Base-by-base conservation (phyloP, 2,797 vertebrate species). In the Gastrophryne carolinensis region DNA sequence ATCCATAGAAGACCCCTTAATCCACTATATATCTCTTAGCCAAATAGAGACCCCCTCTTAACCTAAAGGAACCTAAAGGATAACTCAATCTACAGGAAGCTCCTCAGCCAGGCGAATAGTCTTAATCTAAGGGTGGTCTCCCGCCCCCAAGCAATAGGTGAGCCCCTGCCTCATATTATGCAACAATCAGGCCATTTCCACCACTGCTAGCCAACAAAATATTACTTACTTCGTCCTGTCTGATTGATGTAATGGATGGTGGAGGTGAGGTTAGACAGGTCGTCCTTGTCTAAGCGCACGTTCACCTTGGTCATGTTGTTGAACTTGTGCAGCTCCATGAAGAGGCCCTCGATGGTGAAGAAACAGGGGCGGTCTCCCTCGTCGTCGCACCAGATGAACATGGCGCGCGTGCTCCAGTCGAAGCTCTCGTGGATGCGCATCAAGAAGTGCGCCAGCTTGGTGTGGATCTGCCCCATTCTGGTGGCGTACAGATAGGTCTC, bases 281-380 rank as follows among this genome's bases (percentile, higher is more conserved):
- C 60, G 2, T 82, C 80, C 74, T 95, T 92, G 5, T 86, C 79
- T 41, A 98, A 94, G 56, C 91, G 89, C 0, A 89, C 23, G 58
- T 95, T 86, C 9, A 57, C 15, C 0, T 91, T 82, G 0, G 87
- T 93, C 50, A 97, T 84, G 86, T 96, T 97, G 80, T 81, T 57
- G 30, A 69, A 80, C 9, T 86, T 72, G 1, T 79, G 79, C 70
- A 91, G 62, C 61, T 92, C 90, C 0, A 85, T 11, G 82, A 89
- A 98, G 7, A 97, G 64, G 0, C 97, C 97, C 79, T 98, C 97
- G 17, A 90, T 82, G 0, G 95, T 84, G 2, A 98, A 98, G 82
- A 91, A 98, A 26, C 90, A 96, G 0, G 91, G 91, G 1, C 92
- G 89, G 44, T 98, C 95, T 0, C 90, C 93, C 62, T 87, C 89